phyloP scores from a whole-genome alignment of 2,113 vertebrate genomes.

The Apteryx owenii region DNA sequence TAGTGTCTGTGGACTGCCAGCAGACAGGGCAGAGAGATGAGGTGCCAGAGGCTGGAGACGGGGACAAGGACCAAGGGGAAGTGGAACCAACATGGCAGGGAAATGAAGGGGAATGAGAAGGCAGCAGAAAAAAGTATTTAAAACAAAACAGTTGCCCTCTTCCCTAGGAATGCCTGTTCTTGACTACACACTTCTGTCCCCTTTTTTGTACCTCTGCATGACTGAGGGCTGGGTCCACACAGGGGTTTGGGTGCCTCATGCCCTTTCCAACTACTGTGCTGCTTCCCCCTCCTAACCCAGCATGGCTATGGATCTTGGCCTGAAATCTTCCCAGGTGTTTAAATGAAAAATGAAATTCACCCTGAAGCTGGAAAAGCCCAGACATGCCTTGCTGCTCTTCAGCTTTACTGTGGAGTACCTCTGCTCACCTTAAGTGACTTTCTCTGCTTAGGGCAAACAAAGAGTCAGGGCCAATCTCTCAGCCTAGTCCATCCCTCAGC shows the following conservation, averaged over 20 bases:
- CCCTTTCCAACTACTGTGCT: neutral
- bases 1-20: neutral
- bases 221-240: neutral
- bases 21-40: neutral
- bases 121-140: neutral
- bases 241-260: neutral
- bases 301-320: neutral
- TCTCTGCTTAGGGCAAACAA: neutral
- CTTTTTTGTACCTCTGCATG: neutral
- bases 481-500: neutral
- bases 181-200: neutral
- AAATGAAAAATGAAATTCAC: neutral
- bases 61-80: neutral
- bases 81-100: neutral
- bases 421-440: slow-evolving; percentile 2
- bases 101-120: neutral
- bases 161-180: neutral
- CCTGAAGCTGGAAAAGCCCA: neutral
- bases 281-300: rapidly evolving
- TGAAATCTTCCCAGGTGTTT: slow-evolving; percentile 16
- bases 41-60: neutral
- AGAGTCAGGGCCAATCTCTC: neutral
- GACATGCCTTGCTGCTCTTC: neutral
- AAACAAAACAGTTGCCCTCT: neutral
- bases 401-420: neutral